phyloP scores from a whole-genome alignment of 2,113 vertebrate genomes.

The Gracilinanus agilis region DNA sequence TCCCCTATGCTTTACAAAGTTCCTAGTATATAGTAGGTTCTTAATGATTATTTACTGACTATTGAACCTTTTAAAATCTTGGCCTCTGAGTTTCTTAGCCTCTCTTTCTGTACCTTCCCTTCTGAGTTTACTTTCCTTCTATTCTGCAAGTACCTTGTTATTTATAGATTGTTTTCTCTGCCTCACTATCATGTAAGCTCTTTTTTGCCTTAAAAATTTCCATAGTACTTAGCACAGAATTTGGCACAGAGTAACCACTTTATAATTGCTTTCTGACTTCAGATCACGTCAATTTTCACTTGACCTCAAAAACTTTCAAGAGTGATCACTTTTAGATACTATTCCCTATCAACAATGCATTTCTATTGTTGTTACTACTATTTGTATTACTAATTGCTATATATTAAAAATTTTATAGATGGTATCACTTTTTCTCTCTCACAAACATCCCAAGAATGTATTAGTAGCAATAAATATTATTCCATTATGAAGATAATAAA shows the following conservation, averaged over 20 bases:
- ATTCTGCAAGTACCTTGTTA: not conserved
- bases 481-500: not conserved
- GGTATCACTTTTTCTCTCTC: not conserved
- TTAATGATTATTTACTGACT: not conserved
- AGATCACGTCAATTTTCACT: not conserved
- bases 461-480: not conserved
- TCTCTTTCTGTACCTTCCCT: not conserved
- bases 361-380: not conserved
- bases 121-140: not conserved
- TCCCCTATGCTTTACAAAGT: not conserved
- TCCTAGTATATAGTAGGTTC: not conserved
- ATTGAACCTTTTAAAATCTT: not conserved
- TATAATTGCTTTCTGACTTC: not conserved
- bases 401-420: not conserved
- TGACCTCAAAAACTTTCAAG: not conserved
- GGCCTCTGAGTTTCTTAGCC: not conserved
- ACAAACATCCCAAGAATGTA: not conserved
- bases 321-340: not conserved
- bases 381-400: not conserved
- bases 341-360: not conserved
- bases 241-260: not conserved
- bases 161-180: not conserved
- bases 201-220: not conserved
- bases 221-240: not conserved
- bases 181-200: not conserved